Evolutionary conservation across 2,888 invertebrate species (phyloP), one percentile per base, ranked within the genome.

Genomic region (Phania funesta): DNA sequence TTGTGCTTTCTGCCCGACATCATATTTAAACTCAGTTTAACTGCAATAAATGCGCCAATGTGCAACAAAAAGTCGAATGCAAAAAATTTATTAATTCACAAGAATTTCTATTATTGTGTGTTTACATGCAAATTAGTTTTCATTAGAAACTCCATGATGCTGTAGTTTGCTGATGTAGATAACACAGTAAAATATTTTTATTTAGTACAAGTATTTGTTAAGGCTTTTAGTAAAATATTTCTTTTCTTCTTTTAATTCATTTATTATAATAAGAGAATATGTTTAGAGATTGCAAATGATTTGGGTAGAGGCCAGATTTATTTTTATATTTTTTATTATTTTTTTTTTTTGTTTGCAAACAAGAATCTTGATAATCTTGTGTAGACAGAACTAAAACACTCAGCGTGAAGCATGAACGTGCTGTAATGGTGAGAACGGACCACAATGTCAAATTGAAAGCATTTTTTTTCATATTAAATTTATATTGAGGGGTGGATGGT

Each of bases 71-170:
- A 41, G 0, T 7, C n/a, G n/a, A 44, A n/a, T 16, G 18, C 16
- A 50, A 62, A 50, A 22, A 38, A 13, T 18, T 48, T 32, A 18
- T 48, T 44, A 74, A 48, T 75, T 75, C 65, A 24, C 4, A 65
- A 35, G 60, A 68, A 68, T 52, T 77, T 68, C 44, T 46, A 62
- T 44, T 68, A 38, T 48, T 46, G 24, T 77, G 26, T 46, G 26
- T 29, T 62, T 68, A 54, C 46, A 64, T 62, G 77, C 77, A 77
- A 77, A 70, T 77, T 77, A 70, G 62, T 77, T 70, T 77, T 77
- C 68, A 62, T 77, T 68, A 46, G 60, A 77, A 70, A 64, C 62
- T 67, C 54, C 22, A 52, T 62, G 32, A 0, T 44, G 32, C 26
- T 74, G 2, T 11, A 38, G n/a, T n/a, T 60, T 48, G 44, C 54